These are phyloP conservation scores for Linyphia triangularis DNA, from an alignment of 2,888 invertebrate species.

Conservation along the genomic window DNA sequence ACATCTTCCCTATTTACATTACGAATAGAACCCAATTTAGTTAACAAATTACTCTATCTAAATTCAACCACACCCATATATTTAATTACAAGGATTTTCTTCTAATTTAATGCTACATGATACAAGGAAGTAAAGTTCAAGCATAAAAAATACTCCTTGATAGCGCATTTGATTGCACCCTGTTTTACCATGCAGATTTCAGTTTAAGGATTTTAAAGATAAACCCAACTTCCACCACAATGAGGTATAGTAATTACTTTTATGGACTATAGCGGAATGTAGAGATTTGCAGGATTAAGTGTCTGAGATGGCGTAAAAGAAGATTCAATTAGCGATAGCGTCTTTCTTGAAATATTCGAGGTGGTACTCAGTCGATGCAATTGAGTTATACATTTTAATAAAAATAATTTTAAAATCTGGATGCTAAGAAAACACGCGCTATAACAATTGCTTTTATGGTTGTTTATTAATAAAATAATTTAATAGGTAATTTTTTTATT, in stretches of 20 bases:
- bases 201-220: neutral
- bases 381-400: no score
- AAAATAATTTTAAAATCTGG: no score
- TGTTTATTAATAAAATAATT: no score
- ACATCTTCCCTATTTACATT: neutral
- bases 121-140: neutral
- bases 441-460: no score
- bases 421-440: no score
- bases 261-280: conserved; percentile 16
- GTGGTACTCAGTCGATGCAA: neutral
- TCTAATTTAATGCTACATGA: conserved; percentile 14
- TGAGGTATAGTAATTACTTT: conserved; percentile 46
- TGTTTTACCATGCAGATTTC: conserved; percentile 37
- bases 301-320: conserved; percentile 43
- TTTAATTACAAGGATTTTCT: conserved; percentile 1
- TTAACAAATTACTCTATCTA: neutral
- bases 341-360: neutral
- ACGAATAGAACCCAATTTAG: neutral
- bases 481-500: no score
- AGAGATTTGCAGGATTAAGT: conserved; percentile 38
- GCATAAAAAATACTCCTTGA: neutral
- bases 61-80: neutral
- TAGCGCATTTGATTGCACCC: neutral
- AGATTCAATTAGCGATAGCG: conserved; percentile 51
- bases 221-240: neutral